Base-by-base conservation (phyloP, 2,797 vertebrate genomes). In the Naso thynnoides region DNA sequence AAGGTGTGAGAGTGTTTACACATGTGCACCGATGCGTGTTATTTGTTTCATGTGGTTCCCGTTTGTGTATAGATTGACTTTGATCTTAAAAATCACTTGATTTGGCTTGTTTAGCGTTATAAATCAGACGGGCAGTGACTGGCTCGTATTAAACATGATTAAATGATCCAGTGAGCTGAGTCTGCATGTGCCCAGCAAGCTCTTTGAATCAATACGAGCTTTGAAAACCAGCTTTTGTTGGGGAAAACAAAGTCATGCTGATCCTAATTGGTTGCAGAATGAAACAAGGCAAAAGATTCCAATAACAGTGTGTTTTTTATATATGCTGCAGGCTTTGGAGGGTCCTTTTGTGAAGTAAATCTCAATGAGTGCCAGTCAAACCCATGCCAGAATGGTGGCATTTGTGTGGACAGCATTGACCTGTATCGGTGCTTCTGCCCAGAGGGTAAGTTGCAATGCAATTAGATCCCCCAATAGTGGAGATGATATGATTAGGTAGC, bases 121-220 rank as follows among this genome's bases (percentile, higher is more conserved):
- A 88, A 89, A 94, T 93, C 90, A 92, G 86, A 84, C 76, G 70
- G 75, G 76, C 91, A 91, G 92, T 86, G 85, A 89, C 87, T 89
- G 83, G 69, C 82, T 87, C 88, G 91, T 91, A 93, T 94, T 93
- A 94, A 92, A 91, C 88, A 92, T 90, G 90, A 94, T 93, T 92
- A 94, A 95, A 93, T 89, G 89, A 93, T 91, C 90, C 90, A 91
- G 83, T 93, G 89, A 91, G 87, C 91, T 90, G 88, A 89, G 89
- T 90, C 90, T 78, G 74, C 73, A 79, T 84, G 83, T 82, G 79
- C 83, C 84, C 86, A 70, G 72, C 77, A 70, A 92, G 87, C 83
- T 80, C 86, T 91, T 82, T 89, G 76, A 93, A 93, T 94, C 93
- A 91, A 92, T 93, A 89, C 76, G 7, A 72, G 83, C 91, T 90